Evolutionary conservation across 2,888 invertebrate species (phyloP).

Genomic region (Folsomia manolachei): DNA sequence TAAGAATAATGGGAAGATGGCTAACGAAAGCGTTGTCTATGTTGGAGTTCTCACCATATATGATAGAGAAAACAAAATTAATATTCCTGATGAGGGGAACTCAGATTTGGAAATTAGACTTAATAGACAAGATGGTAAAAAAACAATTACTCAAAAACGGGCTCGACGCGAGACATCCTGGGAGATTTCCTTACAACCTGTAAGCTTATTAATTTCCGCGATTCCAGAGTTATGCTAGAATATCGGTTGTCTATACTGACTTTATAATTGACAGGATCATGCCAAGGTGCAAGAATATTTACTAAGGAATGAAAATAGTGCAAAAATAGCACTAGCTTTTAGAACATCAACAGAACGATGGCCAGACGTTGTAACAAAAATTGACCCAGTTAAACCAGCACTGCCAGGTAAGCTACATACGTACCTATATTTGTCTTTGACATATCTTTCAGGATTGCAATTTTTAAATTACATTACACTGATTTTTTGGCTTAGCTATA

Average conservation of each 20-base stretch:
- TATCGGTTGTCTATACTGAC: too few relatives aligned
- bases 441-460: too few relatives aligned
- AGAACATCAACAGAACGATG: slow-evolving; percentile 19
- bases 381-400: background rate
- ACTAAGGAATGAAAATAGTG: slow-evolving; percentile 5
- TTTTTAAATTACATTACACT: background rate
- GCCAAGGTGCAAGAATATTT: slow-evolving; percentile 21
- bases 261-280: slow-evolving; percentile 26
- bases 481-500: background rate
- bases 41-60: slow-evolving; percentile 36
- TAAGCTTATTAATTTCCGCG: too few relatives aligned
- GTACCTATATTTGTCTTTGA: background rate
- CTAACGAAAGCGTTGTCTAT: slow-evolving; percentile 23
- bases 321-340: slow-evolving; percentile 27
- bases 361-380: slow-evolving; percentile 10
- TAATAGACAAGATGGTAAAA: slow-evolving; percentile 13
- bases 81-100: slow-evolving; percentile 19
- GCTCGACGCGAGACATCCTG: slow-evolving; percentile 32
- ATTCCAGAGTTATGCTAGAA: too few relatives aligned
- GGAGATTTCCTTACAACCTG: slow-evolving; percentile 21
- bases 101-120: slow-evolving; percentile 25
- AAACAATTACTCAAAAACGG: slow-evolving; percentile 19
- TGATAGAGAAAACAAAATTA: slow-evolving; percentile 32
- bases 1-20: background rate
- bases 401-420: background rate